Base-by-base conservation (phyloP, 2,797 vertebrate genomes). In the Anabas testudineus region DNA sequence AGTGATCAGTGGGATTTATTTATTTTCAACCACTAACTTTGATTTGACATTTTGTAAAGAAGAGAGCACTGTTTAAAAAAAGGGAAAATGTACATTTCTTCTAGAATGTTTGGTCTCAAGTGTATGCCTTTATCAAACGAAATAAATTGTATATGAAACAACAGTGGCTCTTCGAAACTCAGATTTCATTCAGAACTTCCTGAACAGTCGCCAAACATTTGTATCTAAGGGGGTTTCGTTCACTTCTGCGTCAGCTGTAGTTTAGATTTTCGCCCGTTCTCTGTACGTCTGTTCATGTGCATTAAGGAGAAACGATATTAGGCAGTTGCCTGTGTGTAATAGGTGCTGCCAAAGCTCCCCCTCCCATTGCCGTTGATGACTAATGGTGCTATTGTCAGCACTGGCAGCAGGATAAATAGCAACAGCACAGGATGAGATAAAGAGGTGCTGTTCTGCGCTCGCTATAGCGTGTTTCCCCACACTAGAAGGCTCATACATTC, bases 341-440 rank as follows among this genome's bases (percentile, higher is more conserved):
- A 78, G 80, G 68, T 83, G 76, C 83, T 89, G 79, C 83, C 86
- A 79, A 65, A 74, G 76, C 58, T 26, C 26, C 48, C 51, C 36
- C 49, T 76, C 65, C 75, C 52, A 34, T 63, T 66, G 60, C 83
- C 58, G 78, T 80, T 78, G 84, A 91, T 93, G 92, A 93, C 86
- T 94, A 94, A 93, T 93, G 87, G 91, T 74, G 73, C 82, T 78
- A 80, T 88, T 88, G 88, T 90, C 88, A 81, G 85, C 61, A 24
- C 60, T 91, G 91, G 88, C 91, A 92, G 92, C 82, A 90, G 90
- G 90, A 93, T 94, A 90, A 94, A 94, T 93, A 92, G 92, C 86
- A 67, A 80, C 86, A 89, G 88, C 80, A 67, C 72, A 66, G 83
- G 64, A 79, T 43, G 81, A 91, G 92, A 93, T 91, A 92, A 93